Evolutionary conservation across 2,113 vertebrate genomes (phyloP).

Genomic region (Capreolus pygargus): DNA sequence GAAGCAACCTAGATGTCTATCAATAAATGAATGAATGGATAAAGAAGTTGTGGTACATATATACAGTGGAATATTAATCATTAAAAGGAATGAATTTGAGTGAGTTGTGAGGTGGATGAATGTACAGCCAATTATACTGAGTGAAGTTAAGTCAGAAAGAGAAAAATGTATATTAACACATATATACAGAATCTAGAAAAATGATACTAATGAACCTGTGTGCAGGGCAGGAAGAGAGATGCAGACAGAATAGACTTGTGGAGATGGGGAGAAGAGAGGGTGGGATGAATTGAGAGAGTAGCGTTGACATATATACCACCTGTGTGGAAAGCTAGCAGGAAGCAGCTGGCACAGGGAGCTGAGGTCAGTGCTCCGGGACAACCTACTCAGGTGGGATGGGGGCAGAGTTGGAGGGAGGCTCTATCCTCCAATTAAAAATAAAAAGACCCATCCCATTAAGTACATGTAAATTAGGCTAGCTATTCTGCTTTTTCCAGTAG

Average conservation of each 20-base stretch:
- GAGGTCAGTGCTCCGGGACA: background rate
- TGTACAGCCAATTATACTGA: background rate
- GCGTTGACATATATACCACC: accelerated
- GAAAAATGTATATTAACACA: background rate
- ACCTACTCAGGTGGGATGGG: background rate
- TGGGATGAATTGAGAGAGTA: background rate
- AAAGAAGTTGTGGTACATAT: background rate
- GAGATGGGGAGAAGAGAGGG: background rate
- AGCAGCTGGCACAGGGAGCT: background rate
- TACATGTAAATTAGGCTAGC: background rate
- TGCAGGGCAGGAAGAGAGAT: background rate
- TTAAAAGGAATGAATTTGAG: background rate
- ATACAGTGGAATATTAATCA: background rate
- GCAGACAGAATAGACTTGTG: background rate
- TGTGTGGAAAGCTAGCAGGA: background rate
- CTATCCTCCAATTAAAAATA: background rate
- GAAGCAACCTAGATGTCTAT: background rate
- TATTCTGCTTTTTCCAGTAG: background rate
- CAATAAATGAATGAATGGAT: background rate
- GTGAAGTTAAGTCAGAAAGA: background rate
- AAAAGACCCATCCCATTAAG: background rate
- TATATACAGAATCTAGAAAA: background rate
- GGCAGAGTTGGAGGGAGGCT: background rate
- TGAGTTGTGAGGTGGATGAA: background rate
- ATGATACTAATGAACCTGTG: background rate